Conservation (phyloP, 2,797 vertebrate genomes). For the Gallirallus australis region DNA sequence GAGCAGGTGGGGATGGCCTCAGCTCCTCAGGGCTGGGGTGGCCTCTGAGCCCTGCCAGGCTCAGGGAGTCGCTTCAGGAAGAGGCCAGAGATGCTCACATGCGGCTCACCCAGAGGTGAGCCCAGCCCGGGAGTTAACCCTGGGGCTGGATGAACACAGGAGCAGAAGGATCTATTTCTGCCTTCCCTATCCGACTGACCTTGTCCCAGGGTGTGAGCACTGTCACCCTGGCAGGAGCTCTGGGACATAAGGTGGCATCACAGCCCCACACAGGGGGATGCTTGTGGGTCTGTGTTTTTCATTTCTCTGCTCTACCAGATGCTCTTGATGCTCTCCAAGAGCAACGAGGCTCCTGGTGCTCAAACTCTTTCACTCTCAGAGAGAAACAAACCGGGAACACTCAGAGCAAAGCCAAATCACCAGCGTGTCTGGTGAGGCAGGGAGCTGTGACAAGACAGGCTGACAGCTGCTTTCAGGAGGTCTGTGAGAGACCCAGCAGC, state of each 20-base stretch:
- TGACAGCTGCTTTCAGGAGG: constrained; percentile 49
- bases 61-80: not conserved
- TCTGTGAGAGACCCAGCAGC: not conserved
- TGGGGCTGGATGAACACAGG: not conserved
- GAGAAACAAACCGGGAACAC: not conserved
- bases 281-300: not conserved
- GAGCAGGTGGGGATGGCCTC: not conserved
- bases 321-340: not conserved
- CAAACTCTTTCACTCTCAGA: not conserved
- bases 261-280: not conserved
- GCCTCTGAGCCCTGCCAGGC: not conserved
- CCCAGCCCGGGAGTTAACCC: not conserved
- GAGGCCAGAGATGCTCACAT: rapidly evolving
- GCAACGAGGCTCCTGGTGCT: not conserved
- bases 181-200: not conserved
- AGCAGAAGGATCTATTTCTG: not conserved
- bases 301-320: not conserved
- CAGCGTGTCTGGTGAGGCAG: constrained; percentile 8
- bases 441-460: constrained; percentile 56
- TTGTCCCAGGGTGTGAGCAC: not conserved
- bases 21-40: not conserved
- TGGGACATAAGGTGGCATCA: not conserved
- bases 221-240: not conserved
- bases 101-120: not conserved
- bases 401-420: not conserved